Percentiles rank a stretch among this genome's conserved stretches.
phyloP scores from a whole-genome alignment of 2,888 invertebrate species.

The Eupsilia transversa region DNA sequence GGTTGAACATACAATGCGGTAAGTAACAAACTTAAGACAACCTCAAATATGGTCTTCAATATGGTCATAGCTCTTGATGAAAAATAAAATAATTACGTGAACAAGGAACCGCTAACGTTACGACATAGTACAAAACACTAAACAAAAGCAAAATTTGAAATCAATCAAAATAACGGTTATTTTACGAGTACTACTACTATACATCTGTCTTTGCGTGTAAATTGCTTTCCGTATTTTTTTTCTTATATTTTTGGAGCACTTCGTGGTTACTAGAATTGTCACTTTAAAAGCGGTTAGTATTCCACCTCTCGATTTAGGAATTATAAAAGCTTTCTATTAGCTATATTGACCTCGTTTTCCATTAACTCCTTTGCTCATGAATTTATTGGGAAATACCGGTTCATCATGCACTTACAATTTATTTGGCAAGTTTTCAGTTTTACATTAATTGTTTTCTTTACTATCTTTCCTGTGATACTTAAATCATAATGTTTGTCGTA shows the following conservation, averaged over 20 bases:
- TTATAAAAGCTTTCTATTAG: constrained; percentile 7
- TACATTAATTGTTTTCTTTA: background rate
- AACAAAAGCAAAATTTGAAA: constrained; percentile 53
- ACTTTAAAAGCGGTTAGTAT: constrained; percentile 34
- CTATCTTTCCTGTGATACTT: background rate
- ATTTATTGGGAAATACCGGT: too few species aligned
- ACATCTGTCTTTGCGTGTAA: constrained; percentile 51
- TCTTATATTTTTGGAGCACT: constrained; percentile 27
- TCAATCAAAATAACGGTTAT: constrained; percentile 53
- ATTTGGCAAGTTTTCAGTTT: background rate
- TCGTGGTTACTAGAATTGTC: constrained; percentile 40
- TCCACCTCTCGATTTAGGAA: constrained; percentile 8
- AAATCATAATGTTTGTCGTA: background rate
- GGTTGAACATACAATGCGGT: constrained; percentile 37
- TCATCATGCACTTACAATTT: background rate
- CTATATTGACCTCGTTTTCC: too few species aligned
- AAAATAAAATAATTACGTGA: constrained; percentile 43
- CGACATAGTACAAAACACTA: constrained; percentile 41
- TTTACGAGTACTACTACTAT: constrained; percentile 49
- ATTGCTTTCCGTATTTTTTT: constrained; percentile 45
- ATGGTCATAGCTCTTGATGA: constrained; percentile 26
- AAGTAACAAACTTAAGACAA: constrained; percentile 40
- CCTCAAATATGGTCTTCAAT: constrained; percentile 33
- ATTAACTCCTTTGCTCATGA: too few species aligned
- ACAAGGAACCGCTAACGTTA: constrained; percentile 37